phyloP scores from a whole-genome alignment of 2,797 vertebrate species.

The Notolepis coatsorum region DNA sequence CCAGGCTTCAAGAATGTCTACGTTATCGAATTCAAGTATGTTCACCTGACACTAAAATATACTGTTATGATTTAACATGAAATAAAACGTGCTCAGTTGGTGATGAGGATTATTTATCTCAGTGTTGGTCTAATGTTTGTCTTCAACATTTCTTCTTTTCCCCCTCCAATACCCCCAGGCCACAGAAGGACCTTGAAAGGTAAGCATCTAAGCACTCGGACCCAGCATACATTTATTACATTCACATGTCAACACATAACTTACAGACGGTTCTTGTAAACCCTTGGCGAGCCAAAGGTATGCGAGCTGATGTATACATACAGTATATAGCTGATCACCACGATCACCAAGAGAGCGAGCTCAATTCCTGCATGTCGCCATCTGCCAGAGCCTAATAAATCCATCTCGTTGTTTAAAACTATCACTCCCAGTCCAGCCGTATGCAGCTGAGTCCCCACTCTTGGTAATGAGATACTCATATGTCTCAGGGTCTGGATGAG shows the following conservation, averaged over 20 bases:
- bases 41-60: neutral
- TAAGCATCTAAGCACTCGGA: constrained; percentile 64
- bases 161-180: constrained; percentile 72
- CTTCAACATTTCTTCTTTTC: constrained; percentile 18
- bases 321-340: constrained; percentile 19
- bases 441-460: constrained; percentile 42
- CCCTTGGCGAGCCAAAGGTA: constrained; percentile 5
- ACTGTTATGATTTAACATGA: neutral
- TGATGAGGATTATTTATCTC: neutral
- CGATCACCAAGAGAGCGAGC: constrained; percentile 20
- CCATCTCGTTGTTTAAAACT: constrained; percentile 18
- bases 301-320: no score
- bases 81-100: neutral
- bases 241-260: constrained; percentile 20
- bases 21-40: constrained; percentile 91
- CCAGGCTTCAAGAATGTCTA: constrained; percentile 88
- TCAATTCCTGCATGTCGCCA: constrained; percentile 28
- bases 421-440: constrained; percentile 23
- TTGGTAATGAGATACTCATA: constrained; percentile 46
- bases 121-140: constrained; percentile 6
- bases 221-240: constrained; percentile 13
- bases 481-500: constrained; percentile 17
- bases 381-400: constrained; percentile 41
- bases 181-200: constrained; percentile 87
- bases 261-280: constrained; percentile 14